Evolutionary conservation across 2,888 invertebrate species (phyloP).

Genomic region (Mythimna pallens): DNA sequence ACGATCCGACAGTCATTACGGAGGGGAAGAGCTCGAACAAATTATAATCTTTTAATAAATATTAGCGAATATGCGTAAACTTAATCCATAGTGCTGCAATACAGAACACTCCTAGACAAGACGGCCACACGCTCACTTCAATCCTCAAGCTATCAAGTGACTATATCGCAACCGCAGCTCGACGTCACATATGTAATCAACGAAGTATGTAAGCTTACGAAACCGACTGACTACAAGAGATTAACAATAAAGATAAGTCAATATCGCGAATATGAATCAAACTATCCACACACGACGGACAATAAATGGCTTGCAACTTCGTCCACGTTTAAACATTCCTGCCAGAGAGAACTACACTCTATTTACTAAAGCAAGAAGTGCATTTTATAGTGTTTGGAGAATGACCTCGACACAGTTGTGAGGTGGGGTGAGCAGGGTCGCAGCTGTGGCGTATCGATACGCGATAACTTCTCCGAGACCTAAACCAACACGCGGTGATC

Average conservation of each 20-base stretch:
- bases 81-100: neutral
- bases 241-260: constrained; percentile 67
- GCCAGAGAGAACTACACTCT: constrained; percentile 46
- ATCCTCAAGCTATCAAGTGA: constrained; percentile 7
- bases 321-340: constrained; percentile 18
- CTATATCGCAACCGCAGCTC: neutral
- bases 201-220: constrained; percentile 13
- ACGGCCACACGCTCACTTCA: neutral
- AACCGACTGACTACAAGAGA: constrained; percentile 45
- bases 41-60: constrained; percentile 5
- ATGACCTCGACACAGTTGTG: constrained; percentile 50
- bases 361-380: constrained; percentile 36
- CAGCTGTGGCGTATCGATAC: constrained; percentile 66
- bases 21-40: constrained; percentile 2
- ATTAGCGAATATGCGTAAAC: neutral
- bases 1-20: neutral
- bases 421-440: constrained; percentile 48
- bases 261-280: constrained; percentile 75
- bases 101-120: neutral
- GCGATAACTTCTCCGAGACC: constrained; percentile 59
- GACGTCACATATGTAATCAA: neutral
- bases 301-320: constrained; percentile 68
- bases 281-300: constrained; percentile 61
- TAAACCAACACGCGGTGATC: constrained; percentile 69
- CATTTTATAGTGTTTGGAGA: constrained; percentile 33